Percentiles rank a stretch among this genome's conserved stretches.
Conservation (phyloP, 1,140 invertebrate genomes). For the Drosophila setifemur region DNA sequence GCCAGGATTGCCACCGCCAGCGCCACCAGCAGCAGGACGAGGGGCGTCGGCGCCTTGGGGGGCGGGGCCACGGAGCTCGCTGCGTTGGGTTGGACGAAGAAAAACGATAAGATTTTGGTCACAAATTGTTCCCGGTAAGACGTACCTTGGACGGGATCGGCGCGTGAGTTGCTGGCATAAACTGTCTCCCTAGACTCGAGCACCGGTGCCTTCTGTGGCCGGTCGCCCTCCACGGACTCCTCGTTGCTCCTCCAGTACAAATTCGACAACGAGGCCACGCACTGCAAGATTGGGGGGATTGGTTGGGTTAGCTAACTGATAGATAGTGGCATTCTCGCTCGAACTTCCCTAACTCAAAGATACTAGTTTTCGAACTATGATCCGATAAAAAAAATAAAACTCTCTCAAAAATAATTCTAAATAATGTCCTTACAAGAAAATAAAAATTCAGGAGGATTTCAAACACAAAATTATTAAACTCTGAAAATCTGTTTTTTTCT, state of each 20-base stretch:
- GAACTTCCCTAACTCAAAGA: conserved; percentile 1
- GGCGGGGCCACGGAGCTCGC: conserved; percentile 76
- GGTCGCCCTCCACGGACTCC: conserved; percentile 88
- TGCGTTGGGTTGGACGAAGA: conserved; percentile 80
- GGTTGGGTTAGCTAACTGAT: background rate
- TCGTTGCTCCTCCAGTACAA: conserved; percentile 90
- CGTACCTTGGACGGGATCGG: conserved; percentile 85
- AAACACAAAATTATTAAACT: too few relatives aligned
- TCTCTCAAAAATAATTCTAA: too few relatives aligned
- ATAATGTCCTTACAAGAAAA: too few relatives aligned
- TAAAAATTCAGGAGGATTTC: too few relatives aligned
- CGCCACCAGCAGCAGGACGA: conserved; percentile 53
- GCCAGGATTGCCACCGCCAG: conserved; percentile 58
- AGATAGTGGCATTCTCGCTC: background rate
- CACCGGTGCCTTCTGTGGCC: conserved; percentile 85
- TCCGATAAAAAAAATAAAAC: too few relatives aligned
- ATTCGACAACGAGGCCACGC: conserved; percentile 87
- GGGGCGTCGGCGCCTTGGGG: conserved; percentile 46
- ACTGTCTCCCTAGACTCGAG: conserved; percentile 85
- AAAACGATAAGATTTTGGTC: conserved; percentile 82
- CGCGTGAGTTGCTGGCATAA: conserved; percentile 83
- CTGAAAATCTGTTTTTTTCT: too few relatives aligned
- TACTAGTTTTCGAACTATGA: too few relatives aligned
- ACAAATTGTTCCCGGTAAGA: conserved; percentile 82
- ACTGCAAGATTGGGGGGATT: conserved; percentile 82